Base-by-base conservation (phyloP, 2,113 vertebrate genomes). In the Todiramphus saurophagus region DNA sequence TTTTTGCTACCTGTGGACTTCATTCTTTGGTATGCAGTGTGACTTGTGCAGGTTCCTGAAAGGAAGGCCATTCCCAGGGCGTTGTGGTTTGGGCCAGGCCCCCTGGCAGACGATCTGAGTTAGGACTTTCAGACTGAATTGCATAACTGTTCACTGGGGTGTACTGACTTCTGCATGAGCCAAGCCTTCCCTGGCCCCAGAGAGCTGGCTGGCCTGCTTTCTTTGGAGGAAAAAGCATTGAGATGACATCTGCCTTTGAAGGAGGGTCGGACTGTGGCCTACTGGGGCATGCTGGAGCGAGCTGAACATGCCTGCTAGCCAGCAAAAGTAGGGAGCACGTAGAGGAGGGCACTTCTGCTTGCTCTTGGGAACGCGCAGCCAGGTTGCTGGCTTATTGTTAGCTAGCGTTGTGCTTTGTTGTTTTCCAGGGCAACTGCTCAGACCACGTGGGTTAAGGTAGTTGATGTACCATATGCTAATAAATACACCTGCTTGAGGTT, bases 131-230 rank as follows among this genome's bases (percentile, higher is more conserved):
- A 78, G 58, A 11, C 8, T 1, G 2, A 63, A 66, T 10, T 30
- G 43, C 23, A 55, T 33, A 43, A 25, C 4, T 0, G 0, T 31
- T 50, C 16, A 0, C 0, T 16, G 51, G 17, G 24, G 7, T 70
- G 28, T 14, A 2, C 17, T 41, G 56, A 4, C 46, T 35, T 11
- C 7, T 63, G 27, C 19, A 17, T 0, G 5, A 86, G 27, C 53
- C 6, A 4, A 24, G 48, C 17, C 23, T 55, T 31, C 35, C 14
- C 10, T 41, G 16, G 1, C n/a, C 5, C 3, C 0, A 0, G 4
- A 11, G 33, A 39, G 18, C 28, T 56, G 87, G n/a, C 58, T 68
- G 41, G 14, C 7, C 37, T 0, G 0, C 25, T 62, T 43, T 11
- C 44, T 46, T 18, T n/a, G n/a, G 5, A 31, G 27, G 17, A 44